Conservation (phyloP, 2,797 vertebrate species). For the Iguana delicatissima region DNA sequence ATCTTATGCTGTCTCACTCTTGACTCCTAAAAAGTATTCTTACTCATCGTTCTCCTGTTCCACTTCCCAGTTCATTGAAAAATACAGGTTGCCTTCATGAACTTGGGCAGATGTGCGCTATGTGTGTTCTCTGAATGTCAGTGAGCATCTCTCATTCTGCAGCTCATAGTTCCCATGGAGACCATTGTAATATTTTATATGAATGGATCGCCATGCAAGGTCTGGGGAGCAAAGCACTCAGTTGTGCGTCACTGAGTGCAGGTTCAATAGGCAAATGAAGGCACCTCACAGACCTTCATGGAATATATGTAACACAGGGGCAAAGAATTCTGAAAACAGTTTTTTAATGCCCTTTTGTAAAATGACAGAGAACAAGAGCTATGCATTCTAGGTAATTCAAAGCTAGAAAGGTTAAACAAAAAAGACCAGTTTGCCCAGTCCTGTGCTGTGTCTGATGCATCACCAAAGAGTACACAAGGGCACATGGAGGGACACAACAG, state of each 20-base stretch:
- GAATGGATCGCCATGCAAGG: slow-evolving; percentile 52
- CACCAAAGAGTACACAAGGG: not conserved
- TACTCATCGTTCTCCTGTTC: not conserved
- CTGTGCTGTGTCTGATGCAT: not conserved
- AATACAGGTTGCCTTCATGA: not conserved
- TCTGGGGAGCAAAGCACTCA: not conserved
- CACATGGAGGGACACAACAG: not conserved
- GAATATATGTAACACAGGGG: not conserved
- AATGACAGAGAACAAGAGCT: not conserved
- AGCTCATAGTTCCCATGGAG: slow-evolving; percentile 55
- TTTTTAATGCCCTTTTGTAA: not conserved
- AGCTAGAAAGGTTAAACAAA: no score
- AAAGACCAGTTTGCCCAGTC: not conserved
- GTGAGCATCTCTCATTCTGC: not conserved
- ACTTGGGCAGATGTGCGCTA: slow-evolving; percentile 13
- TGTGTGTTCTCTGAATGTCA: slow-evolving; percentile 56
- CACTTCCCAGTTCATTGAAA: slow-evolving; percentile 14
- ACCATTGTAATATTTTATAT: slow-evolving; percentile 52
- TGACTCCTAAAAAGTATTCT: not conserved
- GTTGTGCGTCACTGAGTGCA: slow-evolving; percentile 18
- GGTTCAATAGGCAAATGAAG: slow-evolving; percentile 10
- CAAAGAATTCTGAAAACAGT: not conserved
- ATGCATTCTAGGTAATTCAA: not conserved
- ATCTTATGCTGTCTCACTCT: not conserved
- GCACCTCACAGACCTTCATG: slow-evolving; percentile 32